Evolutionary conservation across 2,797 vertebrate species (phyloP), one percentile per base, ranked within the genome.

Genomic region (Lagodon rhomboides): DNA sequence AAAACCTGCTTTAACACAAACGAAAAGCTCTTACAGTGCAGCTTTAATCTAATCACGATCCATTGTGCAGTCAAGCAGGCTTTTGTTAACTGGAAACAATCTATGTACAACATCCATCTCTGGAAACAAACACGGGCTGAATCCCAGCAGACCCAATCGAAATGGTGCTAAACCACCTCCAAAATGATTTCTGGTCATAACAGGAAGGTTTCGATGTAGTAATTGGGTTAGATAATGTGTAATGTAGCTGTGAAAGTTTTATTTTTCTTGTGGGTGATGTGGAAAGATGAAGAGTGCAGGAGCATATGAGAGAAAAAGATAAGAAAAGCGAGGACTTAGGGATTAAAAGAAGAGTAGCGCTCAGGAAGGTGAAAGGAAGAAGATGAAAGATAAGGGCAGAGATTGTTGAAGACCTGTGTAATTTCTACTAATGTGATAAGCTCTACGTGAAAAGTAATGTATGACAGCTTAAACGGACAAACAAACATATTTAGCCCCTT

Each of bases 41-140:
- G 89, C 90, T 89, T 89, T 93, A 94, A 94, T 95, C 92, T 91
- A 91, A 94, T 94, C 92, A 91, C 73, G 77, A 92, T 91, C 87
- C 87, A 89, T 89, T 93, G 93, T 91, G 91, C 91, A 94, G 93
- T 91, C 90, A 91, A 92, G 89, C 92, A 88, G 81, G 83, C 83
- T 91, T 92, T 93, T 92, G 89, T 93, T 93, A 93, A 93, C 84
- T 91, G 90, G 89, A 94, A 92, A 91, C 88, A 92, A 91, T 93
- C 86, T 89, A 89, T 93, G 90, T 94, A 91, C 90, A 90, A 93
- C 93, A 88, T 91, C 86, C 88, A 86, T 92, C 88, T 92, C 83
- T 91, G 86, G 89, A 92, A 93, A 91, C 87, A 92, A 93, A 93
- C 86, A 85, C 61, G 23, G 80, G 68, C 72, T 20, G 47, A 88